Percentiles rank a stretch among this genome's conserved stretches.
Evolutionary conservation across 2,797 vertebrate species (phyloP).

Genomic region (Brachyalestes nurse): DNA sequence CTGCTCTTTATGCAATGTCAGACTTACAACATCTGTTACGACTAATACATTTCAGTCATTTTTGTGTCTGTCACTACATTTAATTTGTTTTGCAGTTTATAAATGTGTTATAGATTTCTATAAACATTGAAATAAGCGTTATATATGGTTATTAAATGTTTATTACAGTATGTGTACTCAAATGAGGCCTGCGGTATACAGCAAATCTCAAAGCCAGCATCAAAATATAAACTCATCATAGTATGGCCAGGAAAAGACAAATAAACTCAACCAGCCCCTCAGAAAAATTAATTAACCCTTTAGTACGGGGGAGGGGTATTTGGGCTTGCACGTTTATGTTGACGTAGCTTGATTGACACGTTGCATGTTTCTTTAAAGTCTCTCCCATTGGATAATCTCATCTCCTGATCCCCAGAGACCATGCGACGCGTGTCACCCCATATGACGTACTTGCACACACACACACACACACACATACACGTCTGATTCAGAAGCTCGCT

Average conservation of each 20-base stretch:
- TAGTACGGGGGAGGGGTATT: constrained; percentile 5
- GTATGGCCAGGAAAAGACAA: not conserved
- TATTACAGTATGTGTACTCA: not conserved
- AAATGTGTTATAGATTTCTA: too few species aligned
- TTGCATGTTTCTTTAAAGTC: constrained; percentile 31
- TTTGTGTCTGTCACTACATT: too few species aligned
- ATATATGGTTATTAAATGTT: not conserved
- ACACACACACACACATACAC: not conserved
- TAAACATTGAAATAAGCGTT: not conserved
- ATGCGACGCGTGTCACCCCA: constrained; percentile 50
- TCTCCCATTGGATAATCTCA: constrained; percentile 51
- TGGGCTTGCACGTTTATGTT: constrained; percentile 13
- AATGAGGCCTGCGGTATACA: too few species aligned
- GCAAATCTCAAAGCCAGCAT: not conserved
- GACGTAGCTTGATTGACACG: constrained; percentile 45
- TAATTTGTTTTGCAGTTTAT: too few species aligned
- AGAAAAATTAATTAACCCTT: constrained; percentile 39
- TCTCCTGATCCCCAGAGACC: constrained; percentile 52
- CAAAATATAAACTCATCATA: not conserved
- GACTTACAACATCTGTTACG: constrained; percentile 9
- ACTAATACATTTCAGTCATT: not conserved
- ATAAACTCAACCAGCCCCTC: not conserved
- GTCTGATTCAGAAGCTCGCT: constrained; percentile 14
- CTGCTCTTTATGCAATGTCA: not conserved
- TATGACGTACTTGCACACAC: constrained; percentile 49